Percentiles rank a stretch among this genome's conserved stretches.
Evolutionary conservation across 1,140 invertebrate genomes (phyloP).

Genomic region (Drosophila ananassae): DNA sequence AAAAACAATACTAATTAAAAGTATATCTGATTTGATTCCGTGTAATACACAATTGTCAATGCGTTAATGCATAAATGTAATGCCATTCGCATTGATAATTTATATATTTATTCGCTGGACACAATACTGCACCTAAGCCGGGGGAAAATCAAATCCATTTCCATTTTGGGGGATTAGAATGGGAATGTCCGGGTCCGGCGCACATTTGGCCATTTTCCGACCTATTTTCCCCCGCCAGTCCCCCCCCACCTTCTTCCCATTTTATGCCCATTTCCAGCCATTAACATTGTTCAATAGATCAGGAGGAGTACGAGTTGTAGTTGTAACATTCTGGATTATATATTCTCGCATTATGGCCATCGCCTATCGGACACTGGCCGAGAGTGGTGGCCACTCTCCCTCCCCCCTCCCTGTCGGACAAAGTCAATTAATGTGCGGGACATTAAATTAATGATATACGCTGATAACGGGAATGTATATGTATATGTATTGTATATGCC

Average conservation of each 20-base stretch:
- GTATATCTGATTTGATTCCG: neutral
- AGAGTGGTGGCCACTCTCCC: neutral
- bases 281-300: conserved; percentile 20
- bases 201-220: neutral
- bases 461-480: conserved; percentile 62
- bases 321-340: conserved; percentile 25
- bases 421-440: conserved; percentile 60
- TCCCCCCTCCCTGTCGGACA: conserved; percentile 17
- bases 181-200: neutral
- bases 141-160: neutral
- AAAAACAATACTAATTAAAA: neutral
- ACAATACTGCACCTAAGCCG: neutral
- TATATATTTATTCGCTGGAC: neutral
- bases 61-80: neutral
- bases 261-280: neutral
- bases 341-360: conserved; percentile 48
- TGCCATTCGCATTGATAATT: conserved; percentile 6
- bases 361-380: neutral
- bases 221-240: neutral
- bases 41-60: neutral
- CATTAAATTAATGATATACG: conserved; percentile 80
- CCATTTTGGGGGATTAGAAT: neutral
- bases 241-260: neutral
- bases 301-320: neutral
- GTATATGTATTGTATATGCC: conserved; percentile 9